A percentile compares a stretch with the other conserved stretches of the same genome.
These are phyloP conservation scores for Istiophorus platypterus DNA, from an alignment of 2,113 vertebrate species.

Conservation along the genomic window DNA sequence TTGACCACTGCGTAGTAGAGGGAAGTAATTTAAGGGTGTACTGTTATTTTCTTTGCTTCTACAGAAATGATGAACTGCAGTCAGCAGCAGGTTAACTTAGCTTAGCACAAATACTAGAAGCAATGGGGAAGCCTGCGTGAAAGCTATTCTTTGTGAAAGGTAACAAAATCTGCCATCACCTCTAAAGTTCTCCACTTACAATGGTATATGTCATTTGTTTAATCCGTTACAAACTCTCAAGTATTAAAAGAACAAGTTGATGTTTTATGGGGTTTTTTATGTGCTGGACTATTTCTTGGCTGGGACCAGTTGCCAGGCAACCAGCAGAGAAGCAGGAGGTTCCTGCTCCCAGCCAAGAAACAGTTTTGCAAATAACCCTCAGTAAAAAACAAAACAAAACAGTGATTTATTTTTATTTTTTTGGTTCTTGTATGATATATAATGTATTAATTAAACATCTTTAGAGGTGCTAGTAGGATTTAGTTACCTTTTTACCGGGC, in stretches of 20 bases:
- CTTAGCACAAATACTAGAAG: not conserved
- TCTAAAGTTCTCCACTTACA: not conserved
- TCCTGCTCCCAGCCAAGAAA: not conserved
- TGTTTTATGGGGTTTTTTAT: not conserved
- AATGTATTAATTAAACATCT: not conserved
- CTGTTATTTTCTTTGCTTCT: not conserved
- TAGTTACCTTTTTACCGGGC: not conserved
- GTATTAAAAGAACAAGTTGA: not conserved
- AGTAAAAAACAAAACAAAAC: too few species aligned
- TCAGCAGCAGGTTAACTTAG: not conserved
- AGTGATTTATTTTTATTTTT: not conserved
- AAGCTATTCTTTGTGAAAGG: not conserved
- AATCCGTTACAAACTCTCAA: not conserved
- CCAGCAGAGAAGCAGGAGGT: not conserved
- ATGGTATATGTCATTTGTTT: not conserved
- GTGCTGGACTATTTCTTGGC: not conserved
- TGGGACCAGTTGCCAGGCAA: constrained; percentile 1
- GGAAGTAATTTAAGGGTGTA: not conserved
- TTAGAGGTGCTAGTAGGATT: not conserved
- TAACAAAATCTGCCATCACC: not conserved
- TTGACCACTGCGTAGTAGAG: not conserved
- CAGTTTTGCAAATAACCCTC: not conserved
- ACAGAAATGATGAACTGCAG: not conserved
- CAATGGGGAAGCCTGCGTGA: accelerated
- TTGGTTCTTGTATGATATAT: not conserved